Conservation (phyloP, 2,888 invertebrate species). For the Pyrgus malvae region DNA sequence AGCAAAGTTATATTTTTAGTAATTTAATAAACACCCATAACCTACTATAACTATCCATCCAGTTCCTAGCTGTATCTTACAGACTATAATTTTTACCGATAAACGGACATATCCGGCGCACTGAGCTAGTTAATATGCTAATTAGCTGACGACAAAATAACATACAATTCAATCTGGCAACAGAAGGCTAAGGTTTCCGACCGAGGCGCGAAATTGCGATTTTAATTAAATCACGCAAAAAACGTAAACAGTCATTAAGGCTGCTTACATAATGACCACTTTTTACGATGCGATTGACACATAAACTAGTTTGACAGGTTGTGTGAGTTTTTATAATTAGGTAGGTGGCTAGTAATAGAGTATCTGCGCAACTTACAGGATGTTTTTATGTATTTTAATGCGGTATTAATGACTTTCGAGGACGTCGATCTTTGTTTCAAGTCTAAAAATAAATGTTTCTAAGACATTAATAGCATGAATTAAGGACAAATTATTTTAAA, state of each 20-base stretch:
- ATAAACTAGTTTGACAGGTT: not conserved
- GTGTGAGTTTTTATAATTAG: not conserved
- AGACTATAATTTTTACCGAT: not conserved
- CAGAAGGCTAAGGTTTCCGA: conserved; percentile 2
- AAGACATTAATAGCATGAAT: too few species aligned
- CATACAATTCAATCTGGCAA: conserved; percentile 5
- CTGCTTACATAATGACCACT: not conserved
- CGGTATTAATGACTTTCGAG: too few species aligned
- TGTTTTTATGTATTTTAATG: too few species aligned
- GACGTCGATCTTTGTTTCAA: too few species aligned
- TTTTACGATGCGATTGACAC: conserved; percentile 6
- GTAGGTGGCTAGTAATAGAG: not conserved
- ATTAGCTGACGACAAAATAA: conserved; percentile 7
- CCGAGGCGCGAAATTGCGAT: conserved; percentile 15
- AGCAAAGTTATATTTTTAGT: too few species aligned
- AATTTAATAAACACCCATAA: too few species aligned
- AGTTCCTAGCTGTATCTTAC: not conserved
- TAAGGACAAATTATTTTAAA: too few species aligned
- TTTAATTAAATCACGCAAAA: conserved; percentile 21
- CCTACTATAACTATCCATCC: not conserved
- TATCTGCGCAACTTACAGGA: not conserved
- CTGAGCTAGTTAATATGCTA: conserved; percentile 5
- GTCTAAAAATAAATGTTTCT: too few species aligned
- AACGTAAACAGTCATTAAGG: conserved; percentile 20
- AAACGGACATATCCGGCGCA: not conserved